Evolutionary conservation across 2,888 invertebrate genomes (phyloP), one percentile per base, ranked within the genome.

Genomic region (Calliphora vomitoria): DNA sequence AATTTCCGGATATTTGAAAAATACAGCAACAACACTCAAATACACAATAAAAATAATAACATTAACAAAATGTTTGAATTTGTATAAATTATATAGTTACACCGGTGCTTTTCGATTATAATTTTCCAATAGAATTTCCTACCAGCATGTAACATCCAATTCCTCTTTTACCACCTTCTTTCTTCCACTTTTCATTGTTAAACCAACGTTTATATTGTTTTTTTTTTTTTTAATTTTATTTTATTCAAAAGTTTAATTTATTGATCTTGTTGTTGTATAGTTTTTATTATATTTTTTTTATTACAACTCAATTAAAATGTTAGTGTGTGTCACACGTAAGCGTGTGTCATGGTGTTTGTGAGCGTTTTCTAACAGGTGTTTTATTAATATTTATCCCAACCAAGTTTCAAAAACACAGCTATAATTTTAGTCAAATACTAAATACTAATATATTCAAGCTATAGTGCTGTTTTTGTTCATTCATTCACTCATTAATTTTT

Each of bases 1-100:
- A 80, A 58, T 55, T 85, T 85, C 85, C 85, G 85, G 85, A 85
- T 53, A 85, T 80, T 71, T 35, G 20, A 35, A 80, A 72, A 64
- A 41, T 25, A 69, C 25, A 35, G 69, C 41, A 75, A 53, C 50
- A 25, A 25, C 25, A 25, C 25, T 25, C 25, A 25, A 25, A 25
- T 25, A 2, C 25, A 25, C 25, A 25, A 25, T 25, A 25, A 25
- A 25, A 25, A 25, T 25, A n/a, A n/a, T n/a, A 62, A 55, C 44
- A 64, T 64, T 50, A 60, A 58, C 8, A 69, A 50, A 15, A 55
- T 31, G 3, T 31, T n/a, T 25, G 8, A 15, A n/a, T 53, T 15
- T 41, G 8, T 41, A 8, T 55, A 55, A 10, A 18, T 20, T 18
- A 62, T 41, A 58, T 64, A 4, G n/a, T 68, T 58, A 62, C 20